phyloP scores from a whole-genome alignment of 2,113 vertebrate species.

The Melozone crissalis region DNA sequence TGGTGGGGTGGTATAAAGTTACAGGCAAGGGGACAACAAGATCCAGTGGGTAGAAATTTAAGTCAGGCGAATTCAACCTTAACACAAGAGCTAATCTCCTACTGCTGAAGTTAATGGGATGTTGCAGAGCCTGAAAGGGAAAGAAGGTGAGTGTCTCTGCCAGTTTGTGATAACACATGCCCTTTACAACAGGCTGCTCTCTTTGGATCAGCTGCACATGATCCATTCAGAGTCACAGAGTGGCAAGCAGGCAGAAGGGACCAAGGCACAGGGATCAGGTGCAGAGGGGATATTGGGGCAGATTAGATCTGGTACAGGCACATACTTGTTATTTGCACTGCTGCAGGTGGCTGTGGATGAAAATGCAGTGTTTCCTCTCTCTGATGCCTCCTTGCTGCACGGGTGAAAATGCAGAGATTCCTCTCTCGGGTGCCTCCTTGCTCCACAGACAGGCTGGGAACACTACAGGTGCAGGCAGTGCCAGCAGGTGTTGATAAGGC shows the following conservation, averaged over 20 bases:
- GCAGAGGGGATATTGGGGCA: background rate
- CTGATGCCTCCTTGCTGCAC: background rate
- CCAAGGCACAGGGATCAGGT: background rate
- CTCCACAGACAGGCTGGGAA: background rate
- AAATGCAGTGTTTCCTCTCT: background rate
- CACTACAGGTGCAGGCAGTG: rapidly evolving
- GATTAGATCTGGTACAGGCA: background rate
- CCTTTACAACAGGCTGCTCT: background rate
- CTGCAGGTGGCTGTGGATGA: background rate
- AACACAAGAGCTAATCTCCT: background rate
- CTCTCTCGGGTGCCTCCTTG: background rate
- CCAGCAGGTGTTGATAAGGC: rapidly evolving
- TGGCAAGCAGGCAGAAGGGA: rapidly evolving
- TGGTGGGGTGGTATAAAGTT: background rate
- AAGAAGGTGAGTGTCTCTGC: background rate
- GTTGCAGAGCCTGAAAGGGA: background rate
- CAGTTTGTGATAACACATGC: background rate
- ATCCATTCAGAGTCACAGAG: background rate
- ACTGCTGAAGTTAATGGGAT: background rate
- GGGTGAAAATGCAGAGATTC: background rate
- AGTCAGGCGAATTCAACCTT: background rate
- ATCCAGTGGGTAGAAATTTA: background rate
- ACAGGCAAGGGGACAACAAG: background rate
- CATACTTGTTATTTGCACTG: background rate
- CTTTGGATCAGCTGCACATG: background rate